Conservation (phyloP, 1,140 invertebrate species). For the Nebria ingens region DNA sequence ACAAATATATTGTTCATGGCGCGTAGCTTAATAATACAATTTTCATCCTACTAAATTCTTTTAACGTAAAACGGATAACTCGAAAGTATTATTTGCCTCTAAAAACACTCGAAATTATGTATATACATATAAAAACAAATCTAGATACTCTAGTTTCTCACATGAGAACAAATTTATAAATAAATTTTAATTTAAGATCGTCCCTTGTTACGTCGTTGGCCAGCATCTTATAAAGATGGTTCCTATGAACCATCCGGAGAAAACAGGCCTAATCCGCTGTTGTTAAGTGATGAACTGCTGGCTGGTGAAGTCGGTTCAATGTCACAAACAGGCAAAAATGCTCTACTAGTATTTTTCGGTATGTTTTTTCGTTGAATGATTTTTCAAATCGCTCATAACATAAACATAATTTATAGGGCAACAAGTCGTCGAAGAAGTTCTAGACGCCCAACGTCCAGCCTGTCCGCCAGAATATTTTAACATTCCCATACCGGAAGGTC, state of each 20-base stretch:
- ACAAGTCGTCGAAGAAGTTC: slow-evolving; percentile 53
- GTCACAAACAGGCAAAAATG: slow-evolving; percentile 48
- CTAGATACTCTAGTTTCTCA: not conserved
- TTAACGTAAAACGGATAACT: not conserved
- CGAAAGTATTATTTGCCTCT: no score
- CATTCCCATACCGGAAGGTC: slow-evolving; percentile 38
- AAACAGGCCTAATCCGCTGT: slow-evolving; percentile 44
- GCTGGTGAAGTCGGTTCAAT: slow-evolving; percentile 34
- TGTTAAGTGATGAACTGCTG: slow-evolving; percentile 43
- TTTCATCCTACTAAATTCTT: not conserved
- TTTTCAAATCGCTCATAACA: slow-evolving; percentile 6
- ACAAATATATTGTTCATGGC: no score
- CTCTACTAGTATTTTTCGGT: slow-evolving; percentile 60
- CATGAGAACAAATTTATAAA: slow-evolving; percentile 3
- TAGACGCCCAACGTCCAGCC: slow-evolving; percentile 46
- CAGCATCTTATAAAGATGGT: slow-evolving; percentile 53
- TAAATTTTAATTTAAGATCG: slow-evolving; percentile 30
- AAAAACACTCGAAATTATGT: not conserved
- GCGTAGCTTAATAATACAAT: not conserved
- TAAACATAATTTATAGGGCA: slow-evolving; percentile 37
- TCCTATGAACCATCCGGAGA: slow-evolving; percentile 40
- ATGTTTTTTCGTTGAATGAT: slow-evolving; percentile 19
- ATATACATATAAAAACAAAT: not conserved
- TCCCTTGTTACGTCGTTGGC: slow-evolving; percentile 43
- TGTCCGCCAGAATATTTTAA: slow-evolving; percentile 50